These are phyloP conservation scores for Chymomyza caudatula DNA, from an alignment of 2,888 invertebrate genomes.

Conservation along the genomic window DNA sequence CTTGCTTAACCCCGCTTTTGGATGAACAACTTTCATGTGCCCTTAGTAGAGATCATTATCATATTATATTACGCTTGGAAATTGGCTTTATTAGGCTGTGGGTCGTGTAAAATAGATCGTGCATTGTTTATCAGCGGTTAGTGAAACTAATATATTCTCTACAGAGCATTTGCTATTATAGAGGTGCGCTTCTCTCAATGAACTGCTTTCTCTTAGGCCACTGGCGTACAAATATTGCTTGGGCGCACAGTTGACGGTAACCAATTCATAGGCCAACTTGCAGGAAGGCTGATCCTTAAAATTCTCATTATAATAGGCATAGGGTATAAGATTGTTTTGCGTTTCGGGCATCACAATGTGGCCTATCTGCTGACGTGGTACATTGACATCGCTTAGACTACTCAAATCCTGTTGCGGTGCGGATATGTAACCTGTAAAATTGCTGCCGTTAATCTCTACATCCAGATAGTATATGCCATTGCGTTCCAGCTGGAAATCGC, in stretches of 20 bases:
- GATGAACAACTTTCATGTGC: background rate
- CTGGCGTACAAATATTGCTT: background rate
- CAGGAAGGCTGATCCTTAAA: background rate
- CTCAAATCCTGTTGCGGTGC: background rate
- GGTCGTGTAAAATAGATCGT: background rate
- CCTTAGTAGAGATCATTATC: background rate
- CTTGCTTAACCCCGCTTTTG: background rate
- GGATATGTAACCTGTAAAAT: constrained; percentile 9
- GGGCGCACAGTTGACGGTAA: constrained; percentile 11
- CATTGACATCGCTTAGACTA: background rate
- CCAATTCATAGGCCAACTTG: background rate
- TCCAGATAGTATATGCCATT: constrained; percentile 21
- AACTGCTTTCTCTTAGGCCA: background rate
- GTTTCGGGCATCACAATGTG: background rate
- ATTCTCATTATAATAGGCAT: background rate
- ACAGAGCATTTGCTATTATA: background rate
- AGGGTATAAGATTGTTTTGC: background rate
- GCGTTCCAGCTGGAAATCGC: background rate
- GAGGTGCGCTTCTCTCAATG: background rate
- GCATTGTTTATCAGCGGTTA: background rate
- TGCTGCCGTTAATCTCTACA: constrained; percentile 7
- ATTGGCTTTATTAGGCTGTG: background rate
- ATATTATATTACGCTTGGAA: background rate
- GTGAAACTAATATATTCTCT: background rate
- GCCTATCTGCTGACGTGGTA: constrained; percentile 1